Percentiles rank a stretch among this genome's conserved stretches.
Evolutionary conservation across 2,888 invertebrate species (phyloP).

Genomic region (Drosophila barbarae): DNA sequence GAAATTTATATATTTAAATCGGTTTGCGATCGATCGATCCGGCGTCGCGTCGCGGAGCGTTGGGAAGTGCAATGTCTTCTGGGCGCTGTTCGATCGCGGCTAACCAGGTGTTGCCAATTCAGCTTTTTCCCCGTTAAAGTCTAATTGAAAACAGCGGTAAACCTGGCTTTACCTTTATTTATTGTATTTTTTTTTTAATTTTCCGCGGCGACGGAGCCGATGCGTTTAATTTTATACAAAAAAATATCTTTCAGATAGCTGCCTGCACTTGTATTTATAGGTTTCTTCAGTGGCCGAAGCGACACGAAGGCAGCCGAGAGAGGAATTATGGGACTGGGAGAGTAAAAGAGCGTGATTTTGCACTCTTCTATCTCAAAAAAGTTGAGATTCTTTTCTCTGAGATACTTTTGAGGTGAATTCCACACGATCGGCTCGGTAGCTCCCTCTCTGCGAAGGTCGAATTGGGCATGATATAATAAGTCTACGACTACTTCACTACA

Average conservation of each 20-base stretch:
- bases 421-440: neutral
- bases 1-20: neutral
- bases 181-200: neutral
- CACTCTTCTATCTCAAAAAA: neutral
- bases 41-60: constrained; percentile 15
- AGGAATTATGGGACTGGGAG: neutral
- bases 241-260: neutral
- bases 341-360: neutral
- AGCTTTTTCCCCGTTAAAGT: constrained; percentile 3
- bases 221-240: neutral
- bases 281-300: neutral
- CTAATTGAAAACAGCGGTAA: neutral
- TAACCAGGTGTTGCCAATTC: constrained; percentile 14
- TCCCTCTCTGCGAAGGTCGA: constrained; percentile 2
- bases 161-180: neutral
- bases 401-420: constrained; percentile 1
- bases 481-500: neutral
- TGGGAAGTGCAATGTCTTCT: constrained; percentile 18
- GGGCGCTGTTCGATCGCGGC: constrained; percentile 17
- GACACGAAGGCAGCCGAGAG: constrained; percentile 1
- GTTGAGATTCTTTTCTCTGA: neutral
- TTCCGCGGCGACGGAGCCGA: constrained; percentile 3
- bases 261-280: constrained; percentile 8
- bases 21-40: neutral
- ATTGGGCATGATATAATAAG: neutral